These are phyloP conservation scores for Mystacornis crossleyi DNA, from an alignment of 2,113 vertebrate genomes.

Conservation along the genomic window DNA sequence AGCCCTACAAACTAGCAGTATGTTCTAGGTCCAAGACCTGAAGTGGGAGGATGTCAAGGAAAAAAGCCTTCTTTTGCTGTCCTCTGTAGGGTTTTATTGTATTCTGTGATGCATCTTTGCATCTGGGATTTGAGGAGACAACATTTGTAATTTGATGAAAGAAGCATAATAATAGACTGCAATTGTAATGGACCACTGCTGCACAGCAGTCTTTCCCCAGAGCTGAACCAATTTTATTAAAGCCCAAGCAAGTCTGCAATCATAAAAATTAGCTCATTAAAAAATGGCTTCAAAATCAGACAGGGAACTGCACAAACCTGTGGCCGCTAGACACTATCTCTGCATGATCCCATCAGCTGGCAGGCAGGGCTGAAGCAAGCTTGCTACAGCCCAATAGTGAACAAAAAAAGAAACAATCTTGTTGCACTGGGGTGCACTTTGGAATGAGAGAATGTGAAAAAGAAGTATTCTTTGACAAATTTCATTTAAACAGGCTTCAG, in stretches of 20 bases:
- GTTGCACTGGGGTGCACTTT: not conserved
- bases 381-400: not conserved
- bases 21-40: not conserved
- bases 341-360: not conserved
- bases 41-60: not conserved
- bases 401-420: not conserved
- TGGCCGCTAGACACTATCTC: not conserved
- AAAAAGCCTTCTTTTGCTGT: not conserved
- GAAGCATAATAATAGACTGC: not conserved
- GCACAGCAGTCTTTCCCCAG: not conserved
- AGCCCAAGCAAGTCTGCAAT: not conserved
- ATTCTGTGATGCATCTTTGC: not conserved
- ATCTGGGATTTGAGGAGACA: not conserved
- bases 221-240: not conserved
- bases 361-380: not conserved
- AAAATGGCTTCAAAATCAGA: not conserved
- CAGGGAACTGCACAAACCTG: not conserved
- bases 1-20: not conserved
- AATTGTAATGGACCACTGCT: not conserved
- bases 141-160: not conserved
- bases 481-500: not conserved
- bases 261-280: constrained; percentile 14
- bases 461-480: not conserved
- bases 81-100: not conserved
- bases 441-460: not conserved